phyloP scores from a whole-genome alignment of 1,140 invertebrate genomes.

The Diachasmimorpha longicaudata region DNA sequence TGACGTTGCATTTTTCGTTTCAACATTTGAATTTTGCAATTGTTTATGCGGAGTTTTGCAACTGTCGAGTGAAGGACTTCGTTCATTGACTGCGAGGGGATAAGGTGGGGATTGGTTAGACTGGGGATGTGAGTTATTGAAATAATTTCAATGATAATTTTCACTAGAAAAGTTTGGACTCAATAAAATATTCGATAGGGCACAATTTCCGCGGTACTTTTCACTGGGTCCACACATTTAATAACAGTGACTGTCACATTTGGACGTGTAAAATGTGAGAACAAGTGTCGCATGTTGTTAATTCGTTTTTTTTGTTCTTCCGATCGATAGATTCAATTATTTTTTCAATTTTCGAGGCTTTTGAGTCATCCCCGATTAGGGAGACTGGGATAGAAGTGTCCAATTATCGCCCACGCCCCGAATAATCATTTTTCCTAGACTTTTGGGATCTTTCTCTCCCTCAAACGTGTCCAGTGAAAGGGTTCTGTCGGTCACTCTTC shows the following conservation, averaged over 20 bases:
- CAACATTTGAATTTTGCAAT: background rate
- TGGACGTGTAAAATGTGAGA: background rate
- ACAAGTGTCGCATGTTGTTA: background rate
- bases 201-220: too few relatives aligned
- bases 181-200: too few relatives aligned
- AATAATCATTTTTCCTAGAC: background rate
- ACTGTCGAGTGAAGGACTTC: background rate
- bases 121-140: too few relatives aligned
- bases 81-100: background rate
- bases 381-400: background rate
- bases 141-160: too few relatives aligned
- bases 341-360: background rate
- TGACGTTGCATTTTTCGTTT: slow-evolving; percentile 30
- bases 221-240: background rate
- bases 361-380: background rate
- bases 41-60: background rate
- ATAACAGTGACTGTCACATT: background rate
- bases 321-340: background rate
- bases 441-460: slow-evolving; percentile 11
- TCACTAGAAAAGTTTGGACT: too few relatives aligned
- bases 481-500: slow-evolving; percentile 46
- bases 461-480: slow-evolving; percentile 25
- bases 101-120: too few relatives aligned
- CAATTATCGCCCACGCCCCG: background rate
- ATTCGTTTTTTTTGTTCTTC: background rate